These are phyloP conservation scores for Sebastolobus altivelis DNA, from an alignment of 2,797 vertebrate genomes.

Conservation along the genomic window DNA sequence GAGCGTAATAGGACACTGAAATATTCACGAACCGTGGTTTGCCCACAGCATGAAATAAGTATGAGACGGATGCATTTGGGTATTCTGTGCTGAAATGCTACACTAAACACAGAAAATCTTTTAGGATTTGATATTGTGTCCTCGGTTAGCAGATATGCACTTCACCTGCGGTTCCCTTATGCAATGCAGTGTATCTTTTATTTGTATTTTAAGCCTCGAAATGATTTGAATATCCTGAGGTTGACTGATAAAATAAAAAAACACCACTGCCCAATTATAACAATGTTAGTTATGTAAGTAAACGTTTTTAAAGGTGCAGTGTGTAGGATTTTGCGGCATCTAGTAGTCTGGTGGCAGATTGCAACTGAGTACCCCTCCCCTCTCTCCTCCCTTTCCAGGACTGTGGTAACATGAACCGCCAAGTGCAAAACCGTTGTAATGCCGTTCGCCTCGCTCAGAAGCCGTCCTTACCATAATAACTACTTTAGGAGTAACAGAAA, in stretches of 20 bases:
- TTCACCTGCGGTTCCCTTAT: conserved; percentile 10
- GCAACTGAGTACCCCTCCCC: background rate
- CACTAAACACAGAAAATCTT: conserved; percentile 54
- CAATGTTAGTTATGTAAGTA: background rate
- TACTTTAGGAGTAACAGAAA: too few relatives aligned
- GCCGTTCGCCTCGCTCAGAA: too few relatives aligned
- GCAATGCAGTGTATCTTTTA: background rate
- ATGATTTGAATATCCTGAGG: conserved; percentile 5
- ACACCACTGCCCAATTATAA: background rate
- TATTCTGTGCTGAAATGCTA: conserved; percentile 59
- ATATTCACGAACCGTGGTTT: conserved; percentile 67
- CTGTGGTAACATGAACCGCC: too few relatives aligned
- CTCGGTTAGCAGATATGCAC: conserved; percentile 11
- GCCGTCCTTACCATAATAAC: too few relatives aligned
- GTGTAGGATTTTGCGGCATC: background rate
- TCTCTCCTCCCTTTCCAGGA: background rate
- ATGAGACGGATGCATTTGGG: conserved; percentile 62
- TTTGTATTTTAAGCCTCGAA: background rate
- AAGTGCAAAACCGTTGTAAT: too few relatives aligned
- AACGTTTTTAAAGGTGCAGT: background rate
- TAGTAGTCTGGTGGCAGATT: background rate
- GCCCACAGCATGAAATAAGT: conserved; percentile 66
- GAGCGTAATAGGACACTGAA: conserved; percentile 71
- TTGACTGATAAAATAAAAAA: background rate
- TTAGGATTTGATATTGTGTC: conserved; percentile 42